These are phyloP conservation scores for Leucoma salicis DNA, from an alignment of 2,888 invertebrate genomes.

Conservation along the genomic window DNA sequence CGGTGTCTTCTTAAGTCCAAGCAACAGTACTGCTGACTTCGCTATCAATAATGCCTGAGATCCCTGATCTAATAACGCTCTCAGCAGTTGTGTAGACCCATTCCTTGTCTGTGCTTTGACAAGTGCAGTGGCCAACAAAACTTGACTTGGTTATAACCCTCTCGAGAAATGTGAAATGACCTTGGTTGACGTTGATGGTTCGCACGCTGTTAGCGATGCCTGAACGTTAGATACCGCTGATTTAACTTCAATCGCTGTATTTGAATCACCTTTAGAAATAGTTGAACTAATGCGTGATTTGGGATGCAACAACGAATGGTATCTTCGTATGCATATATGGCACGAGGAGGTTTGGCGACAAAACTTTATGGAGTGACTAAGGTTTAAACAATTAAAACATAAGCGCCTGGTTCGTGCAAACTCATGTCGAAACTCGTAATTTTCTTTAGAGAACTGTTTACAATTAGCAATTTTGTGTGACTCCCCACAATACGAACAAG, in stretches of 20 bases:
- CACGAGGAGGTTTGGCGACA: background rate
- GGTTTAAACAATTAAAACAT: slow-evolving; percentile 1
- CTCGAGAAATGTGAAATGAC: background rate
- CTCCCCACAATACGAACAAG: background rate
- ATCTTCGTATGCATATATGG: background rate
- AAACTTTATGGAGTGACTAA: background rate
- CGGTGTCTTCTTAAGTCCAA: slow-evolving; percentile 4
- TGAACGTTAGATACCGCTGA: background rate
- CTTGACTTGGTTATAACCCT: background rate
- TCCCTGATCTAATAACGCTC: slow-evolving; percentile 8
- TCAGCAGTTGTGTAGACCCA: background rate
- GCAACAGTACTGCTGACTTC: slow-evolving; percentile 1
- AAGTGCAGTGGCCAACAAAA: slow-evolving; percentile 7
- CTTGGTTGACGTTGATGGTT: background rate
- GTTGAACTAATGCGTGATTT: background rate
- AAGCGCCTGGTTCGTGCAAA: background rate
- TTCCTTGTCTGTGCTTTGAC: slow-evolving; percentile 1
- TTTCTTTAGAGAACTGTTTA: background rate
- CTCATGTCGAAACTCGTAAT: background rate
- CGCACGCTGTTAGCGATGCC: background rate
- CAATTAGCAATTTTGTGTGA: background rate
- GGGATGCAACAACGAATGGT: slow-evolving; percentile 2
- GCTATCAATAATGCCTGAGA: slow-evolving; percentile 6
- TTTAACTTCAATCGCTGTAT: background rate
- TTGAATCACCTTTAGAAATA: background rate